Conservation (phyloP, 2,113 vertebrate species). For the Haemorhous mexicanus region DNA sequence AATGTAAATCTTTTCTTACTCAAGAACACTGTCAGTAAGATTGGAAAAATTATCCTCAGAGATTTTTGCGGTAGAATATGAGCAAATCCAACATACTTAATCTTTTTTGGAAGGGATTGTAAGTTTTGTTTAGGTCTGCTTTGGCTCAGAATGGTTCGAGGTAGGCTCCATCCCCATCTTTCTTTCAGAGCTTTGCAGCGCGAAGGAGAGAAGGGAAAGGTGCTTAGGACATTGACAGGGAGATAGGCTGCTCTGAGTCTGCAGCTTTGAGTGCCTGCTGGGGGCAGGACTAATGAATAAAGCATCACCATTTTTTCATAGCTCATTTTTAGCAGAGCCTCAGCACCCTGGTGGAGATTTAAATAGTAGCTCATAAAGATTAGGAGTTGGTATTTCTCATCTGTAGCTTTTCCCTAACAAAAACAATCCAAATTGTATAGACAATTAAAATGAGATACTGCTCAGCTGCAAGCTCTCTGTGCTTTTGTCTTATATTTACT, state of each 20-base stretch:
- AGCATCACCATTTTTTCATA: not conserved
- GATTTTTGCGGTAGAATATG: not conserved
- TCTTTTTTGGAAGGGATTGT: not conserved
- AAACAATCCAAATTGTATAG: not conserved
- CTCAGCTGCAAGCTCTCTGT: accelerated
- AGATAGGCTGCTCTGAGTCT: not conserved
- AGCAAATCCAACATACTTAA: not conserved
- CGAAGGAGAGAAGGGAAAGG: not conserved
- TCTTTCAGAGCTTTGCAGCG: not conserved
- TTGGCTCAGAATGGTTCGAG: not conserved
- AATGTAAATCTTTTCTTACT: slow-evolving; percentile 20
- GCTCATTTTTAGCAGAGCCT: not conserved
- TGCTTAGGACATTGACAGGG: not conserved
- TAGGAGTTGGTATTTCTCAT: not conserved
- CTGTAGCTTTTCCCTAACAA: not conserved
- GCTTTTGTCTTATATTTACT: not conserved
- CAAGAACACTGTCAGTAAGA: not conserved
- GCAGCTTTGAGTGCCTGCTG: not conserved
- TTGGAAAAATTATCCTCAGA: not conserved
- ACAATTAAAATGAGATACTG: not conserved
- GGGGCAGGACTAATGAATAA: not conserved
- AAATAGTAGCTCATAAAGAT: not conserved
- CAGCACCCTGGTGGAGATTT: not conserved
- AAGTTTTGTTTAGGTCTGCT: not conserved
- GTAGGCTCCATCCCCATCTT: not conserved